Base-by-base conservation (phyloP, 2,113 vertebrate genomes). In the Panurus biarmicus region DNA sequence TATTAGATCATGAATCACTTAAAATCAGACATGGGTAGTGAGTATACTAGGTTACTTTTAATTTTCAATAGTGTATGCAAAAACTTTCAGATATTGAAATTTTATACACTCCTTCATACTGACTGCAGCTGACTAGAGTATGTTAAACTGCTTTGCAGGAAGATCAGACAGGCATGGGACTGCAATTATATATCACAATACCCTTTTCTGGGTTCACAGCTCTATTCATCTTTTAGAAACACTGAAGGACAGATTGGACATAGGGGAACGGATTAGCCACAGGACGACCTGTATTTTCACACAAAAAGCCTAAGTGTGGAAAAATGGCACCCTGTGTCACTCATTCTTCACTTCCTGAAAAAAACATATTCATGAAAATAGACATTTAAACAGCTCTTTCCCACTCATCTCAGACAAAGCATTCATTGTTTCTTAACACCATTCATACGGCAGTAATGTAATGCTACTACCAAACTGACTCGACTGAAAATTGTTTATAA, bases 201-300 rank as follows among this genome's bases (percentile, higher is more conserved):
- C 58, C 80, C 95, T 96, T 91, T 86, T 92, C 94, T 91, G 61
- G 38, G 78, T 78, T 95, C 96, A 96, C 92, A 95, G 95, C 87
- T 96, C 97, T 94, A 97, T 97, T 98, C 97, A 96, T 96, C 97
- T 96, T 85, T 97, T 35, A 61, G 88, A 95, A 97, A 95, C 88
- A 57, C 73, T 93, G 91, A 97, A 90, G 95, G 97, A 91, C 96
- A 93, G 95, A 87, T 92, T 85, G 87, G 96, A 93, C 95, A 72
- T 65, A 92, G 94, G 88, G 96, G 95, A 94, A 94, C 48, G 40
- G 95, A 96, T 97, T 97, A 97, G 96, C 98, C 97, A 97, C 67
- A 78, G 97, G 96, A 97, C 87, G 95, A 98, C 97, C 98, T 97
- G 97, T 73, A 97, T 97, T 97, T 97, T 90, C 94, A 97, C 97